Evolutionary conservation across 2,113 vertebrate species (phyloP), one percentile per base, ranked within the genome.

Genomic region (Hiodon tergisus): DNA sequence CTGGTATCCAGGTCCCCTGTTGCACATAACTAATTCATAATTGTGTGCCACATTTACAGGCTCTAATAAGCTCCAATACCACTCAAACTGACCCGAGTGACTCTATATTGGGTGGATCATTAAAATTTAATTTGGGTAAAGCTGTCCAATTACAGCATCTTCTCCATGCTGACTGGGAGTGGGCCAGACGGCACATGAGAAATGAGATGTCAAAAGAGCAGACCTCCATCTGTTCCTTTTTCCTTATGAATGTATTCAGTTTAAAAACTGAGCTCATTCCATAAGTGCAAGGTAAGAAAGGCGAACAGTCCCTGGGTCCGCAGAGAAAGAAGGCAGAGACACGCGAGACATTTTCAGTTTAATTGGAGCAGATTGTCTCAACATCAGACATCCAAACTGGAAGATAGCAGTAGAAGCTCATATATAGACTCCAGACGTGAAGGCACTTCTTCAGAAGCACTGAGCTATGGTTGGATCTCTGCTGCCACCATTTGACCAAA

Each of bases 401-500:
- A 69, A 69, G 59, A 14, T 63, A 74, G 68, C 65, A 69, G 51
- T 48, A 73, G 65, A 58, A 51, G 7, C 3, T 8, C 10, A 3
- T 2, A 51, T 47, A 60, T 51, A 59, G 57, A 72, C 17, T 50
- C 13, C 60, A 10, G 51, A 50, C 65, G 51, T 51, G 51, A 55
- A 31, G 14, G 31, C 31, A 31, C 31, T 31, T 31, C 31, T 31
- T 31, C 17, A 2, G 13, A 2, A 52, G 54, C 11, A 47, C 50
- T 14, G 11, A 46, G 31, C 6, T 17, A 72, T 31, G 17, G 65
- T 60, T 71, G 77, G 62, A 10, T 50, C 67, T 75, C 48, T 78
- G 69, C 74, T 82, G 81, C 80, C 83, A 76, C 78, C 81, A 0
- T 67, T 79, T 84, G 87, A 81, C 80, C 5, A 14, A 55, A 79